Evolutionary conservation across 2,113 vertebrate genomes (phyloP), one percentile per base, ranked within the genome.

Genomic region (Rhinogobius similis): DNA sequence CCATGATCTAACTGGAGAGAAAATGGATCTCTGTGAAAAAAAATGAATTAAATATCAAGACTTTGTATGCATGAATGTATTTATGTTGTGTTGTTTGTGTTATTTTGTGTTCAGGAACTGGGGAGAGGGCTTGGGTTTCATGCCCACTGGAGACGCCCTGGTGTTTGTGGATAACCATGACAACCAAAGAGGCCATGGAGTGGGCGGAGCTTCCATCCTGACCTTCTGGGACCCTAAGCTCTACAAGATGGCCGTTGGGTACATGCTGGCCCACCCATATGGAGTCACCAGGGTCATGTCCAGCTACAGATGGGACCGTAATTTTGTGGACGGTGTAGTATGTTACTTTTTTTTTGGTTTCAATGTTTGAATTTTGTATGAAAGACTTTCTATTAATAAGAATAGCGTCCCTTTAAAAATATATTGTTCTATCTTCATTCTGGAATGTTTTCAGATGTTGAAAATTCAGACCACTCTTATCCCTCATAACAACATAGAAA

Each of bases 91-190:
- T n/a, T n/a, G n/a, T 46, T 6, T n/a, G 20, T 50, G 43, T 12
- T 23, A 36, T 8, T 0, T 23, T 76, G 21, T 71, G 10, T 24
- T 13, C 80, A 98, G 97, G 87, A 95, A 86, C 88, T 98, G 96
- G 96, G 97, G 97, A 87, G 96, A 98, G 86, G 96, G 93, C 14
- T 98, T 96, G 96, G 93, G 91, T 50, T 94, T 99, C 44, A 82
- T 97, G 94, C 79, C 95, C 10, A 81, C 91, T 0, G 89, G 92
- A 61, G 92, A 90, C 82, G 95, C 96, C 0, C 21, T 98, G 20
- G 95, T 96, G 20, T 99, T 98, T 82, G 86, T 96, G 62, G 96
- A 98, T 67, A 99, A 99, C 63, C 97, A 99, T 0, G 96, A 98
- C 91, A 98, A 96, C 74, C 97, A 99, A 83, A 91, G 97, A 59